Percentiles rank a stretch among this genome's conserved stretches.
Conservation (phyloP, 1,140 invertebrate species). For the Drosophila sp. region DNA sequence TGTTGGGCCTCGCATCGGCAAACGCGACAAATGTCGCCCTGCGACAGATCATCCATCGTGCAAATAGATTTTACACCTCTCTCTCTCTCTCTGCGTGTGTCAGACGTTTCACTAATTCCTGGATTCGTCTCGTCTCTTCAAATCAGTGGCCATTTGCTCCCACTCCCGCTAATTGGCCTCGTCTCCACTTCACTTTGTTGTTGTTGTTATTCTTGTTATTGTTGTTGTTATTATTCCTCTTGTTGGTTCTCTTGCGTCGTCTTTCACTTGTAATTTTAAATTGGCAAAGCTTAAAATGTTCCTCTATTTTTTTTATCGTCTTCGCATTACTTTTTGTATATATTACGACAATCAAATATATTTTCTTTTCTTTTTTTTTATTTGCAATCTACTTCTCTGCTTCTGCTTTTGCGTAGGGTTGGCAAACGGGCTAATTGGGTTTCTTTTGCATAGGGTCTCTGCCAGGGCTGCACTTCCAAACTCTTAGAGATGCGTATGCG, state of each 20-base stretch:
- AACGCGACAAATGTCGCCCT: constrained; percentile 92
- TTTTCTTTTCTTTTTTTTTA: constrained; percentile 15
- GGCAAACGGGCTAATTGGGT: constrained; percentile 3
- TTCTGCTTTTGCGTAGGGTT: constrained; percentile 20
- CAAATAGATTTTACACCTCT: neutral
- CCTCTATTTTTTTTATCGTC: neutral
- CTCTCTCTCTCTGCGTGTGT: neutral
- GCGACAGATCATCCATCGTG: constrained; percentile 76
- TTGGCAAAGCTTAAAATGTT: neutral
- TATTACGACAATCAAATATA: constrained; percentile 8
- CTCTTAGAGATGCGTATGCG: neutral
- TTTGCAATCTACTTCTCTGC: constrained; percentile 27
- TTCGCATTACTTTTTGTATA: neutral
- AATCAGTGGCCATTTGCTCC: constrained; percentile 3
- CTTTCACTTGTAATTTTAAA: constrained; percentile 6
- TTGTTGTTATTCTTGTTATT: neutral
- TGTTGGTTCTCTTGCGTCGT: constrained; percentile 5
- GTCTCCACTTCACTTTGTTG: neutral
- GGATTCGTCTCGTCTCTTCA: neutral
- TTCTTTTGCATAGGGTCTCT: constrained; percentile 13
- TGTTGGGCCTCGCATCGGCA: constrained; percentile 95
- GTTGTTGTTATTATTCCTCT: neutral
- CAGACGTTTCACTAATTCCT: neutral
- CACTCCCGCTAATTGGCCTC: constrained; percentile 1
- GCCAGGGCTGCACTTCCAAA: constrained; percentile 9